These are phyloP conservation scores for Pristiophorus japonicus DNA, from an alignment of 2,113 vertebrate species.

Conservation along the genomic window DNA sequence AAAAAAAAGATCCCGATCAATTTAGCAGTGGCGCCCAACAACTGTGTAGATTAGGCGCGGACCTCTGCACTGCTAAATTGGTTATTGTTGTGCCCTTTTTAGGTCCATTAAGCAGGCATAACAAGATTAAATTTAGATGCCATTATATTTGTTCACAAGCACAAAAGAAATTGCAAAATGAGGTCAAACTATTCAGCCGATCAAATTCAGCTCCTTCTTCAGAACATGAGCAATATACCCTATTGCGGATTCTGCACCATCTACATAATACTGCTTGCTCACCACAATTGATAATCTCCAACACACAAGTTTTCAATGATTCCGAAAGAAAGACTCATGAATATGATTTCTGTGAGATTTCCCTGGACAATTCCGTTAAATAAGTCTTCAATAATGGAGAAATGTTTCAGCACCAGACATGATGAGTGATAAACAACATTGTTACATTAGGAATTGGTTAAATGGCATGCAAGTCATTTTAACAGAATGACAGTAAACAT, in stretches of 20 bases:
- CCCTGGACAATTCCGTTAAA: neutral
- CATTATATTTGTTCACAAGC: neutral
- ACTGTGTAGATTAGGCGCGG: neutral
- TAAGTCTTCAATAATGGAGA: neutral
- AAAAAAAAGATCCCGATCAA: neutral
- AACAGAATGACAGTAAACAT: too few species aligned
- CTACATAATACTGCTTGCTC: neutral
- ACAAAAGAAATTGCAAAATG: neutral
- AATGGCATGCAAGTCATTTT: too few species aligned
- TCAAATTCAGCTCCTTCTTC: neutral
- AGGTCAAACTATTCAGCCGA: neutral
- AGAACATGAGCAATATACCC: neutral
- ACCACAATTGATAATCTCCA: neutral
- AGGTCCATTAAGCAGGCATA: neutral
- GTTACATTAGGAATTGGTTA: too few species aligned
- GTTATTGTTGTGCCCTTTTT: neutral
- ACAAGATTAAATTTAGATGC: neutral
- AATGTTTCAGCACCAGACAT: neutral
- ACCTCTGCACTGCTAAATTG: neutral
- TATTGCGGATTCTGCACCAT: neutral
- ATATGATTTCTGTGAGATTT: neutral
- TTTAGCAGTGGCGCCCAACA: neutral
- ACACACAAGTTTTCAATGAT: neutral
- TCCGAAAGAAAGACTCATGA: neutral
- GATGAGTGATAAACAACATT: neutral